Evolutionary conservation across 2,113 vertebrate genomes (phyloP), one percentile per base, ranked within the genome.

Genomic region (Ptychochromis oligacanthus): DNA sequence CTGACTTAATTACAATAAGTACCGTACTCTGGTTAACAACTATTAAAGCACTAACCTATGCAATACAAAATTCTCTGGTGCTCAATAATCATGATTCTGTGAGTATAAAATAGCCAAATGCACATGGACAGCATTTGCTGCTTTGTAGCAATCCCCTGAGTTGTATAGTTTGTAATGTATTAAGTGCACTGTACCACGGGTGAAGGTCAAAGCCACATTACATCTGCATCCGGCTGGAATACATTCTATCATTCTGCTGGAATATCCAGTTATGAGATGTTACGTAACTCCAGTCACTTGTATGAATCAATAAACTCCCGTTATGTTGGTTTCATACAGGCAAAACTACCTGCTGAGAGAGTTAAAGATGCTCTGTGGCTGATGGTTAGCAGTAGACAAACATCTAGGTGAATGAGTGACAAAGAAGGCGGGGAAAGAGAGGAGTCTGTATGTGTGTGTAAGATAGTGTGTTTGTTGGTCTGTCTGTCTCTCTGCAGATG

Each of bases 71-170:
- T 26, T 65, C 75, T 82, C 40, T 81, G 82, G 70, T 87, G 75
- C 70, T 83, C 80, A 70, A 80, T 85, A 56, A 59, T 60, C 36
- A 54, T 55, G 22, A 56, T 82, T 43, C 46, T 79, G 60, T 38
- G 65, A 77, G 77, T 92, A 91, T 40, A 93, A 90, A 94, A 93
- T 15, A 75, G 43, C 55, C 64, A 83, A 70, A 88, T 56, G 52
- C 46, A 82, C 57, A 49, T 62, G 52, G 64, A 82, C 86, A 89
- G 81, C 64, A 77, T 83, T 85, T 31, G 72, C 74, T 77, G 75
- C 82, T 81, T 75, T 81, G 54, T 75, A 77, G 77, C 70, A 87
- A 82, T 76, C 78, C 92, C 94, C 94, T 94, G 94, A 94, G 94
- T 91, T 89, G 11, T 77, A 57, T 58, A 49, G 76, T 82, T 76